Base-by-base conservation (phyloP, 2,113 vertebrate species). In the Aphyosemion australe region DNA sequence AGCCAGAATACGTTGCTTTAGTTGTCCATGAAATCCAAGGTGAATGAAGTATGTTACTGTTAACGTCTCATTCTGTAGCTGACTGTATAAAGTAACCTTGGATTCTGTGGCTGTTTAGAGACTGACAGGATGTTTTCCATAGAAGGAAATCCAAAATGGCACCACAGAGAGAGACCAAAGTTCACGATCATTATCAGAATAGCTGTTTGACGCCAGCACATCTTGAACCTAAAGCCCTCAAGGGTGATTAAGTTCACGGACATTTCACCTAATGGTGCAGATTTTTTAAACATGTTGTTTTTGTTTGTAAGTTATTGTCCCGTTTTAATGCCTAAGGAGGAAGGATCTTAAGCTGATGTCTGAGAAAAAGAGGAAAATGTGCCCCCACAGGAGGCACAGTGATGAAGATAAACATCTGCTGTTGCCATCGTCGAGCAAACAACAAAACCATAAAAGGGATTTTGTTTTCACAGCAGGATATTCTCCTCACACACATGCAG, bases 111-210 rank as follows among this genome's bases (percentile, higher is more conserved):
- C 6, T 15, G 20, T 7, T 16, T 5, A 8, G 34, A 37, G 9
- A 37, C 34, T n/a, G 11, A n/a, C 14, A 34, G 15, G 32, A 34
- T n/a, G 8, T 57, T 42, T 42, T 57, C 39, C 18, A 15, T 14
- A 12, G 12, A 20, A 21, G 21, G 26, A 31, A 5, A 7, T 20
- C 7, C 34, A 8, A 5, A 9, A 2, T 18, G 19, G 15, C 59
- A 49, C 19, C 14, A 64, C 10, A 41, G 1, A 20, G 13, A 20
- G 13, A 15, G 61, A 49, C 32, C 55, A 69, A 80, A 72, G 73
- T 76, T 20, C 69, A 65, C 2, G 4, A 5, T 39, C 11, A 32
- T 34, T 59, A 71, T 67, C 67, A 63, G 41, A 21, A 37, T 6
- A 37, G 34, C 6, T 7, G 15, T 10, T 21, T 62, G 34, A 8